Conservation (phyloP, 2,888 invertebrate species). For the Dimorphilus gyrociliatus region DNA sequence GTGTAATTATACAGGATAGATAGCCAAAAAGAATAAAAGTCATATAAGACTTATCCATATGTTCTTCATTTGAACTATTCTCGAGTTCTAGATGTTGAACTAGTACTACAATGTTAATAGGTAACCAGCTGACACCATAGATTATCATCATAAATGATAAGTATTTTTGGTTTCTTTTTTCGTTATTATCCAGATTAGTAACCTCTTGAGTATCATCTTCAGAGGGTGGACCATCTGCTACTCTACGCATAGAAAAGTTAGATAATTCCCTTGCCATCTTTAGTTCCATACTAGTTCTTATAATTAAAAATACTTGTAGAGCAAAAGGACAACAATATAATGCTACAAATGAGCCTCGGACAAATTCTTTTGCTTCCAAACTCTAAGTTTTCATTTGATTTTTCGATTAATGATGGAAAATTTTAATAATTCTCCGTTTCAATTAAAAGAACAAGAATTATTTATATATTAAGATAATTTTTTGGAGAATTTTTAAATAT, state of each 20-base stretch:
- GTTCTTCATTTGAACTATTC: constrained; percentile 51
- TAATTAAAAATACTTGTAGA: constrained; percentile 49
- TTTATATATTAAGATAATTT: too few species aligned
- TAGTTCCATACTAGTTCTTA: constrained; percentile 49
- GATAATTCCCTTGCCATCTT: too few species aligned
- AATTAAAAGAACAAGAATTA: too few species aligned
- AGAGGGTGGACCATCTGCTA: too few species aligned
- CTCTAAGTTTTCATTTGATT: too few species aligned
- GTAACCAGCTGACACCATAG: constrained; percentile 51
- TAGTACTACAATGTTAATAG: constrained; percentile 47
- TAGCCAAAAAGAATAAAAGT: constrained; percentile 56
- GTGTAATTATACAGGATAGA: constrained; percentile 50
- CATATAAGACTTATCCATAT: constrained; percentile 52
- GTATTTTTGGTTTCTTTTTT: constrained; percentile 52
- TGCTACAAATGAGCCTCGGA: constrained; percentile 31
- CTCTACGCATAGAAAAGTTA: too few species aligned
- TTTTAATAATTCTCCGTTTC: too few species aligned
- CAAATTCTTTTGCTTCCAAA: too few species aligned
- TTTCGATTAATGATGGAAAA: too few species aligned
- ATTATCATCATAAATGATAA: constrained; percentile 49
- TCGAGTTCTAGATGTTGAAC: constrained; percentile 50
- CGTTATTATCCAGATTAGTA: too few species aligned
- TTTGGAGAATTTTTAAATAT: too few species aligned
- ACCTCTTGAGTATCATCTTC: too few species aligned
- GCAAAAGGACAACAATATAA: constrained; percentile 45